Evolutionary conservation across 2,113 vertebrate species (phyloP).

Genomic region (Erythrolamprus reginae): DNA sequence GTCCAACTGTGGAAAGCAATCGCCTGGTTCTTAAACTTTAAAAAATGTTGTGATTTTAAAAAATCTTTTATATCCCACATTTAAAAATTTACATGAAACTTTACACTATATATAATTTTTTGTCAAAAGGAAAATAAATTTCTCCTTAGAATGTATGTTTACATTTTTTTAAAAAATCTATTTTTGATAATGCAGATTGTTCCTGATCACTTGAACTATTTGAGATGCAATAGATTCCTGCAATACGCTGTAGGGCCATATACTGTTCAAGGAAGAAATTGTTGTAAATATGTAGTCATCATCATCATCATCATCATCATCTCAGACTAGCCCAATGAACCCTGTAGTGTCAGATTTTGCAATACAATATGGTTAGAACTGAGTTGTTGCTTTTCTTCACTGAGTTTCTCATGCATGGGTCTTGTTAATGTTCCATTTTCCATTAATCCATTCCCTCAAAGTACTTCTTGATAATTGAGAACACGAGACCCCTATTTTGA

Average conservation of each 20-base stretch:
- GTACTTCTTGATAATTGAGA: not conserved
- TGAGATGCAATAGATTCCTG: not conserved
- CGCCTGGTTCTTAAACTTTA: not conserved
- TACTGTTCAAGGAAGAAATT: not conserved
- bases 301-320: not conserved
- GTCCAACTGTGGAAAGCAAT: not conserved
- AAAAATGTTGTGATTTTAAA: not conserved
- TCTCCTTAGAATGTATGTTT: not conserved
- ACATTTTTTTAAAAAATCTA: not conserved
- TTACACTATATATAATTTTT: not conserved
- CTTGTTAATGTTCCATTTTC: not conserved
- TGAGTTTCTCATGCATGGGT: not conserved
- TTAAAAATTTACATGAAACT: not conserved
- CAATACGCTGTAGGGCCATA: not conserved
- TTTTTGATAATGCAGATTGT: not conserved
- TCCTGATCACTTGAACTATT: not conserved
- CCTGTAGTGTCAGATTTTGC: not conserved
- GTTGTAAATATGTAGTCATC: not conserved
- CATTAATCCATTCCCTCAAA: not conserved
- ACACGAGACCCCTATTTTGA: not conserved
- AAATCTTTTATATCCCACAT: not conserved
- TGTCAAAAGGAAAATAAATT: not conserved
- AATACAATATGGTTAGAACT: not conserved
- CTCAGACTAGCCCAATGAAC: not conserved
- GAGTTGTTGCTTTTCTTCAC: not conserved